phyloP scores from a whole-genome alignment of 2,113 vertebrate genomes.

The Triplophysa dalaica region DNA sequence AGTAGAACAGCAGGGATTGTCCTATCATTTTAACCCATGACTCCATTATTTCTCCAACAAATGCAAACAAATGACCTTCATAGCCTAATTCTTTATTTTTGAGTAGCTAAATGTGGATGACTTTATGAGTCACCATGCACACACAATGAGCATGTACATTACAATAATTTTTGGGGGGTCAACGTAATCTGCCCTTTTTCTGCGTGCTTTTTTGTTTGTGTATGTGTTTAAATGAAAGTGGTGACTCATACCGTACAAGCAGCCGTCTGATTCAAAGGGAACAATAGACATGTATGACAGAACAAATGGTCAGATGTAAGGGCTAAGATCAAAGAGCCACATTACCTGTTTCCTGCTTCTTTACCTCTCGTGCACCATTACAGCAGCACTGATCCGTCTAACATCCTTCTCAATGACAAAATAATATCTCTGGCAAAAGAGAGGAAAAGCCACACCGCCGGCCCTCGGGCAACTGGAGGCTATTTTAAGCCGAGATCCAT shows the following conservation, averaged over 20 bases:
- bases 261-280: conserved; percentile 25
- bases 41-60: conserved; percentile 2
- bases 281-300: conserved; percentile 34
- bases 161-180: not conserved
- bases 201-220: not conserved
- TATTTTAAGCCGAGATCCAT: conserved; percentile 34
- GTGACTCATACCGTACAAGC: conserved; percentile 21
- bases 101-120: not conserved
- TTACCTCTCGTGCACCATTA: not conserved
- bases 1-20: not conserved
- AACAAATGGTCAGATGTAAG: conserved; percentile 15
- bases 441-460: not conserved
- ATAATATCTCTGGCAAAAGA: not conserved
- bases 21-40: not conserved
- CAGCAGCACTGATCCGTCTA: not conserved
- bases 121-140: not conserved
- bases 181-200: conserved; percentile 3
- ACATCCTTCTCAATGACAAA: conserved; percentile 29
- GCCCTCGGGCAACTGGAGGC: conserved; percentile 6
- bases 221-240: not conserved
- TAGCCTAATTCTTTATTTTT: not conserved
- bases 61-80: conserved; percentile 19
- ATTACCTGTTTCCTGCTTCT: conserved; percentile 22
- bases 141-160: not conserved
- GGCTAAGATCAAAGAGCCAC: conserved; percentile 5